Evolutionary conservation across 2,888 invertebrate species (phyloP).

Genomic region (Tribolium freemani): DNA sequence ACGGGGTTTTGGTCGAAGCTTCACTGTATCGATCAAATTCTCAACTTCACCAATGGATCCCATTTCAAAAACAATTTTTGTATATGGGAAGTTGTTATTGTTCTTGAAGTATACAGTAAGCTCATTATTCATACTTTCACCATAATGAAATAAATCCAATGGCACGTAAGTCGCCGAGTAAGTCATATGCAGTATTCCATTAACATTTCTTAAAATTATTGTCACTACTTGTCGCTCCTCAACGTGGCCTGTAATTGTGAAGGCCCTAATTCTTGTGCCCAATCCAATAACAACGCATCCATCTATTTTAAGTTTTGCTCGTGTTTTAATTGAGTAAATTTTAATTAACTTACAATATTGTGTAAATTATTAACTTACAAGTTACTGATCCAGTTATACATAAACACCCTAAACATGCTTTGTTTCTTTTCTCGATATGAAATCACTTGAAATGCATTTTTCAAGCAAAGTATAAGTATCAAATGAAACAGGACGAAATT

Average conservation of each 20-base stretch:
- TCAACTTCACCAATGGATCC: neutral
- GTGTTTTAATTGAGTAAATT: too few species aligned
- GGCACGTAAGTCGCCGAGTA: neutral
- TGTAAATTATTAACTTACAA: too few species aligned
- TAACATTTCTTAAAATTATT: neutral
- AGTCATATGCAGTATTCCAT: neutral
- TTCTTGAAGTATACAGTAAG: neutral
- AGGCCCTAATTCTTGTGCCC: neutral
- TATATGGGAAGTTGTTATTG: neutral
- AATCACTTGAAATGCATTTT: too few species aligned
- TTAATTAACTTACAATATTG: too few species aligned
- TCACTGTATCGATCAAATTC: neutral
- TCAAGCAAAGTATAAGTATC: too few species aligned
- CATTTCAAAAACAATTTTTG: neutral
- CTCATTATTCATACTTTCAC: neutral
- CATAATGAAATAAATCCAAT: neutral
- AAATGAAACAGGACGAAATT: too few species aligned
- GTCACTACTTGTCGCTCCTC: neutral
- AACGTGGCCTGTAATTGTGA: neutral
- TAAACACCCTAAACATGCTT: too few species aligned
- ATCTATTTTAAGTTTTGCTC: slow-evolving; percentile 1
- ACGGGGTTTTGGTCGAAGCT: neutral
- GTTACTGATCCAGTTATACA: too few species aligned
- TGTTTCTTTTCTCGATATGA: too few species aligned
- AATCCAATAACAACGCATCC: neutral